Base-by-base conservation (phyloP, 2,797 vertebrate species). In the Sardinella longiceps region DNA sequence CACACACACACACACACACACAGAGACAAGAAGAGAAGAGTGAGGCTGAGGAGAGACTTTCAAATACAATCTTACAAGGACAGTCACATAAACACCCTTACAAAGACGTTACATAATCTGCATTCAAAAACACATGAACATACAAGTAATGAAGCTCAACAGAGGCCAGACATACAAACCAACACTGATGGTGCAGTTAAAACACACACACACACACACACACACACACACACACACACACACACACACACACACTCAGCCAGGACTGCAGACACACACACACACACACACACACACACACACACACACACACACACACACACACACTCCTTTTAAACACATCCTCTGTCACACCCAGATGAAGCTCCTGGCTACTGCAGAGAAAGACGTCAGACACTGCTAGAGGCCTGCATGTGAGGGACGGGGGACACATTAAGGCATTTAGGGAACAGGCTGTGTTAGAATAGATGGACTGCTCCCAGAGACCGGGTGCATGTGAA, bases 251-350 rank as follows among this genome's bases (percentile, higher is more conserved):
- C 50, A 15, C 50, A 3, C 50, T 0, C 53, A 58, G 2, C 4
- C 53, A n/a, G 2, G 23, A 46, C 30, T 25, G 50, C 46, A 50
- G 50, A 46, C 33, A 18, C 82, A 81, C 63, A 56, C 43, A 63
- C 18, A 87, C 87, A 91, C 90, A 91, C 81, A 82, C 53, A 48
- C n/a, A 80, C 51, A 33, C 14, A 3, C 25, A 60, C 43, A 63
- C 46, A 3, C 70, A 46, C 33, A 18, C 82, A 50, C 48, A 46
- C 46, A 46, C 46, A 46, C 46, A 46, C 3, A 5, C 48, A 50
- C 48, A 48, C 25, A 80, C 53, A 37, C 7, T 43, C 2, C 39
- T 43, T 43, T 43, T 43, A 5, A 43, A 43, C 39, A 43, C 48
- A 51, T 12, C 48, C 15, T 51, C 48, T 51, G 53, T 23, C 53